These are phyloP conservation scores for Apocrypta bakeri DNA, from an alignment of 1,140 invertebrate genomes.

Conservation along the genomic window DNA sequence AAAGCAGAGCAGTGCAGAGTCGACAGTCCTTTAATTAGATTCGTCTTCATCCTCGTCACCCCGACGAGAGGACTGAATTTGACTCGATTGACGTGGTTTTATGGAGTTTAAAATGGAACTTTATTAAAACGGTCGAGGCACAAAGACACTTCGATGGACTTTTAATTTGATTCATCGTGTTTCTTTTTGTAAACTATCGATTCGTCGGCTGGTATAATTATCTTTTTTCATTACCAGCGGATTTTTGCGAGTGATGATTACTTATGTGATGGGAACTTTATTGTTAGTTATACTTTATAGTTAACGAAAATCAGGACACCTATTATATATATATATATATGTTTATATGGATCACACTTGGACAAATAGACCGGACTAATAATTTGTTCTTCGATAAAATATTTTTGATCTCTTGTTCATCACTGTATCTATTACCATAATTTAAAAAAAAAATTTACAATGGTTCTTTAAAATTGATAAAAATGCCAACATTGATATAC, in stretches of 20 bases:
- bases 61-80: neutral
- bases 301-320: neutral
- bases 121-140: constrained; percentile 1
- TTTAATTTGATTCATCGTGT: neutral
- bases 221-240: neutral
- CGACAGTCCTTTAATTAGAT: constrained; percentile 41
- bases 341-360: too few relatives aligned
- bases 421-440: too few relatives aligned
- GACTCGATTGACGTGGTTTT: constrained; percentile 6
- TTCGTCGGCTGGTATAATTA: neutral
- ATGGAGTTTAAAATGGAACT: constrained; percentile 22
- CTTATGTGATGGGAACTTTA: neutral
- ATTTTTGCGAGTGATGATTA: neutral
- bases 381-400: too few relatives aligned
- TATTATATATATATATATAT: too few relatives aligned
- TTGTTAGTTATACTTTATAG: neutral
- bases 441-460: too few relatives aligned
- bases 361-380: too few relatives aligned
- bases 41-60: constrained; percentile 30
- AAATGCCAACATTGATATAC: too few relatives aligned
- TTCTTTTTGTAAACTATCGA: neutral
- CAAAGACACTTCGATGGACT: neutral
- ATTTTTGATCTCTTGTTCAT: too few relatives aligned
- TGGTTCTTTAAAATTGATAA: too few relatives aligned
- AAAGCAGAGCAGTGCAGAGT: neutral